Evolutionary conservation across 2,888 invertebrate genomes (phyloP).

Genomic region (Ornithoptera alexandrae): DNA sequence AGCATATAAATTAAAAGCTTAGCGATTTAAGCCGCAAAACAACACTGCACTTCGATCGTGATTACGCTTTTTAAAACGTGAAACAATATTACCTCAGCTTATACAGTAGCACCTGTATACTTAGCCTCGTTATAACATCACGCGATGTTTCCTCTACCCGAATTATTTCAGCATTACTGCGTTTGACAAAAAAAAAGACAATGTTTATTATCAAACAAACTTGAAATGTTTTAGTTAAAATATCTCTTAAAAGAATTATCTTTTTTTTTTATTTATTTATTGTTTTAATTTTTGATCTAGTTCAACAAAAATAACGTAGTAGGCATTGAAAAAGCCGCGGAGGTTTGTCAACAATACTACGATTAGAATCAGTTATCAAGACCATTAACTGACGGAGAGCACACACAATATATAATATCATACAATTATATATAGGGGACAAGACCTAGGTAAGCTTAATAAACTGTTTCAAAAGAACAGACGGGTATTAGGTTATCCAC

Average conservation of each 20-base stretch:
- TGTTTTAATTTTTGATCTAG: no score
- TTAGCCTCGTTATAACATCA: constrained; percentile 10
- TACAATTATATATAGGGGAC: no score
- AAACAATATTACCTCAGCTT: constrained; percentile 4
- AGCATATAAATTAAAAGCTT: constrained; percentile 21
- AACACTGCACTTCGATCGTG: constrained; percentile 5
- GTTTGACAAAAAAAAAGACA: constrained; percentile 21
- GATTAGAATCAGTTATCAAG: no score
- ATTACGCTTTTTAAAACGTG: constrained; percentile 10
- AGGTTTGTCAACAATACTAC: no score
- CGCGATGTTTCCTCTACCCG: constrained; percentile 13
- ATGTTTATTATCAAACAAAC: background rate
- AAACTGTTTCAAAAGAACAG: no score
- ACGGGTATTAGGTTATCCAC: no score
- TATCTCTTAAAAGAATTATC: background rate
- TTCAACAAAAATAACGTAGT: no score
- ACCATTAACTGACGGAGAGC: no score
- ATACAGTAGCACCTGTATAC: constrained; percentile 11
- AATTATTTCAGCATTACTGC: constrained; percentile 4
- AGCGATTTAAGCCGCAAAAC: constrained; percentile 6
- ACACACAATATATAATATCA: no score
- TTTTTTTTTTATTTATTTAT: no score
- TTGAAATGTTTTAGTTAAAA: background rate
- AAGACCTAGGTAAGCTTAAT: no score
- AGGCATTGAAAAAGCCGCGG: no score